Percentiles rank a stretch among this genome's conserved stretches.
Conservation (phyloP, 2,888 invertebrate species). For the Scaptomyza cyrtandrae region DNA sequence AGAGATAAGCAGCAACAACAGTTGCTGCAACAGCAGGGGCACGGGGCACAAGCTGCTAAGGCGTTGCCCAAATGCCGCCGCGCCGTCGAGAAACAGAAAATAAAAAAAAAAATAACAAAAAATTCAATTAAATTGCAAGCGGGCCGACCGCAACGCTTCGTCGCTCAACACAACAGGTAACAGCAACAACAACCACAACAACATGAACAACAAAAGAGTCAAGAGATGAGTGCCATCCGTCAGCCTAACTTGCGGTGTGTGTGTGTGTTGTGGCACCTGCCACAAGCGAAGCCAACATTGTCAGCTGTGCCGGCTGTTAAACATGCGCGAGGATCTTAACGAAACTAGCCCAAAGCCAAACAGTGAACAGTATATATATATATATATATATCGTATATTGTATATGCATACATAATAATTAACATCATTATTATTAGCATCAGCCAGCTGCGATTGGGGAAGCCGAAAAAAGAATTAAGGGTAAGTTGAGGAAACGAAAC, state of each 20-base stretch:
- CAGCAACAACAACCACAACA: constrained; percentile 35
- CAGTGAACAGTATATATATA: neutral
- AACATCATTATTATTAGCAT: constrained; percentile 20
- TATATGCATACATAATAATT: neutral
- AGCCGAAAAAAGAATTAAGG: constrained; percentile 8
- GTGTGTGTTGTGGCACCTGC: constrained; percentile 67
- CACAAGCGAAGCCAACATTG: constrained; percentile 54
- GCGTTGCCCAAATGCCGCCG: constrained; percentile 73
- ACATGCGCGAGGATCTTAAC: constrained; percentile 56
- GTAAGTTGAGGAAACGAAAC: neutral
- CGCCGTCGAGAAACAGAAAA: constrained; percentile 41
- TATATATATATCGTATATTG: neutral
- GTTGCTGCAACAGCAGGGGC: constrained; percentile 13
- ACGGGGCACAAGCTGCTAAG: constrained; percentile 38
- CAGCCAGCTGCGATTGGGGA: constrained; percentile 54
- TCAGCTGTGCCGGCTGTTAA: constrained; percentile 62
- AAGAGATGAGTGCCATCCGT: constrained; percentile 38
- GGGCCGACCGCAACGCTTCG: constrained; percentile 63
- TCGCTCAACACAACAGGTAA: constrained; percentile 52
- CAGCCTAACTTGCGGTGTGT: constrained; percentile 51
- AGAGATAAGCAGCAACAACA: constrained; percentile 48
- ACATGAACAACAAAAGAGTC: constrained; percentile 2
- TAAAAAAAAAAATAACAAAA: no score
- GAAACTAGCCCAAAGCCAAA: constrained; percentile 48
- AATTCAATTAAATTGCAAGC: constrained; percentile 75